Base-by-base conservation (phyloP, 2,888 invertebrate species). In the Phymatocera aterrima region DNA sequence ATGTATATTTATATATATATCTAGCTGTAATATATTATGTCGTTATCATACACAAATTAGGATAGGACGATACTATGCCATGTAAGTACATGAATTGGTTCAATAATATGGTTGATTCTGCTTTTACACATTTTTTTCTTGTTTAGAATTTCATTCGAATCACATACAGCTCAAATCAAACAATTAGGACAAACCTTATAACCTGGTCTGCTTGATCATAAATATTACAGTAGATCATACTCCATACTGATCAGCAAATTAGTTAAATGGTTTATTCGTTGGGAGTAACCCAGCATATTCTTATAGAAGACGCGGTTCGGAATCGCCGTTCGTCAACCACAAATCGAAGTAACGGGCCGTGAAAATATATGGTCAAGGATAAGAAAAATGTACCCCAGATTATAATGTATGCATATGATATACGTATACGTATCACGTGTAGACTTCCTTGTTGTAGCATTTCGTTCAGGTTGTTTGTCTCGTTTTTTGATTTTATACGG, bases 401-500 rank as follows among this genome's bases (percentile, higher is more conserved):
- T n/a, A n/a, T n/a, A n/a, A n/a, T n/a, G n/a, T n/a, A n/a, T n/a
- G n/a, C n/a, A n/a, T n/a, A n/a, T n/a, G n/a, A n/a, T n/a, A n/a
- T n/a, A n/a, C n/a, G n/a, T n/a, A n/a, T n/a, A n/a, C 15, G 1
- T 34, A 8, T 64, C 8, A 64, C 61, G 61, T 37, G 34, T 64
- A 34, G 37, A 37, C 28, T 68, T 68, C 12, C 28, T 46, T 68
- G 43, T 68, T 68, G 10, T 65, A 24, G 37, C 65, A 40, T 40
- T 40, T 65, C 3, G 21, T 21, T 21, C 21, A 10, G 8, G 46
- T 70, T 70, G 28, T 70, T 70, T 70, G 34, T 48, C 72, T 51
- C 51, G 72, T 72, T 51, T 85, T 87, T 79, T 80, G 83, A 77
- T 75, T 79, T 85, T 80, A 77, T 87, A 87, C 82, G 89, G 89